Percentiles rank a stretch among this genome's conserved stretches.
These are phyloP conservation scores for Budorcas taxicolor DNA, from an alignment of 2,113 vertebrate genomes.

Conservation along the genomic window DNA sequence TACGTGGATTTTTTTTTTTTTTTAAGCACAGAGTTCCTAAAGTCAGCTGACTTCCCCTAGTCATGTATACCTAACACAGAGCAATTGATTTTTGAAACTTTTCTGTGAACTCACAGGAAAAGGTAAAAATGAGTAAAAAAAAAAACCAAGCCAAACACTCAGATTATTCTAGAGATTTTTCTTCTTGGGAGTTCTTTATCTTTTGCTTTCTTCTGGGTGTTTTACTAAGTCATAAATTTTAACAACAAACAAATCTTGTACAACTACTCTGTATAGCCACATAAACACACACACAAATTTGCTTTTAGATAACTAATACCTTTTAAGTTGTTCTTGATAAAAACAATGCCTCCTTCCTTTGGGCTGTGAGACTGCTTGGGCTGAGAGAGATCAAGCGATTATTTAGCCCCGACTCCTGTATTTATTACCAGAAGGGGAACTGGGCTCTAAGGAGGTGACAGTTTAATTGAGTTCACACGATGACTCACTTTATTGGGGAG, in stretches of 20 bases:
- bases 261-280: not conserved
- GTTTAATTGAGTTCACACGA: not conserved
- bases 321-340: constrained; percentile 39
- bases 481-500: not conserved
- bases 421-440: not conserved
- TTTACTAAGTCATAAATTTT: constrained; percentile 18
- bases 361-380: not conserved
- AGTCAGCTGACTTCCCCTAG: not conserved
- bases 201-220: constrained; percentile 7
- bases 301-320: not conserved
- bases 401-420: not conserved
- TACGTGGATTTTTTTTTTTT: not conserved
- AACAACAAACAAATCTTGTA: not conserved
- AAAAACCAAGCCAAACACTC: not conserved
- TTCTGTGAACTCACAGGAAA: not conserved
- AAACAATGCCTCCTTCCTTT: constrained; percentile 21
- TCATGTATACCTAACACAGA: not conserved
- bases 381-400: not conserved
- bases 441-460: not conserved
- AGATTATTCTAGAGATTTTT: not conserved
- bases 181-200: not conserved
- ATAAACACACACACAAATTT: not conserved
- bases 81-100: not conserved
- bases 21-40: not conserved
- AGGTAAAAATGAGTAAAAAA: not conserved